phyloP scores from a whole-genome alignment of 2,888 invertebrate genomes.

The Coecobrya sp. region DNA sequence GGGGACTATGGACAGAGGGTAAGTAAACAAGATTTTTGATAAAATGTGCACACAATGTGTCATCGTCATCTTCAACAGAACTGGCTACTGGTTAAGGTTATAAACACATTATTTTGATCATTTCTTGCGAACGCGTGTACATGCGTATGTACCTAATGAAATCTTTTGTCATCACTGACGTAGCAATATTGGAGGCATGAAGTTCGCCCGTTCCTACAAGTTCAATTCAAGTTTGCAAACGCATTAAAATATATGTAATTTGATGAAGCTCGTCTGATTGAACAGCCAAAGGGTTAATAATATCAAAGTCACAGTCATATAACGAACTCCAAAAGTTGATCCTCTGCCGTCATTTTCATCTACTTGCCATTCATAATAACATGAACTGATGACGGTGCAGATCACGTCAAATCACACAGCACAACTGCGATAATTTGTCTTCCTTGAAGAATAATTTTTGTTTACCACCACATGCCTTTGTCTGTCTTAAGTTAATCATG shows the following conservation, averaged over 20 bases:
- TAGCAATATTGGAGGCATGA: neutral
- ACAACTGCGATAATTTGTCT: neutral
- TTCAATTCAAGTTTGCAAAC: neutral
- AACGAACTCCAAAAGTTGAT: constrained; percentile 28
- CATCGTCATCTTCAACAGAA: neutral
- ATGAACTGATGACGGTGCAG: neutral
- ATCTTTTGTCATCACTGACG: neutral
- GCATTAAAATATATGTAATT: neutral
- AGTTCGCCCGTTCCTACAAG: neutral
- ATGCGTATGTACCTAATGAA: neutral
- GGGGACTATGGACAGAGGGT: neutral
- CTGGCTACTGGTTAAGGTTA: neutral
- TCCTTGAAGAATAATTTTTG: constrained; percentile 31
- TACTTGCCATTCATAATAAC: neutral
- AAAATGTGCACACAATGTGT: neutral
- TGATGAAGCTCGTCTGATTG: neutral
- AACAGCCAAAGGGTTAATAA: neutral
- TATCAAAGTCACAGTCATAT: neutral
- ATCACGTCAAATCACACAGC: neutral
- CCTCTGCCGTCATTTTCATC: neutral
- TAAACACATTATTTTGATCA: neutral
- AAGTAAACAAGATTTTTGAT: neutral
- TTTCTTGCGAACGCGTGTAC: neutral
- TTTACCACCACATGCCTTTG: neutral
- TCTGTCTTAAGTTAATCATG: neutral